These are phyloP conservation scores for Pituophis catenifer DNA, from an alignment of 2,113 vertebrate genomes.

Conservation along the genomic window DNA sequence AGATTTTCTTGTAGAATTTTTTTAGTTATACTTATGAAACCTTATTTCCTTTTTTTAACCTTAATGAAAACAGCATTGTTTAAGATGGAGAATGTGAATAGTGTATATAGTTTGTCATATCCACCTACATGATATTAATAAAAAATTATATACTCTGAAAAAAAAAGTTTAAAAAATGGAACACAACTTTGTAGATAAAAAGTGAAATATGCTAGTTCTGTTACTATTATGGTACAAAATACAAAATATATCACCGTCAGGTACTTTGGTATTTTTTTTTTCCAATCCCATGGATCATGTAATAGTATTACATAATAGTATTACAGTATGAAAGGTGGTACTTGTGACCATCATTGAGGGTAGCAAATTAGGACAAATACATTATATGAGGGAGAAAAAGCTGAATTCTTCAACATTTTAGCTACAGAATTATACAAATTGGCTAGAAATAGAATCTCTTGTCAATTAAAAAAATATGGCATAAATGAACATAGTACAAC, in stretches of 20 bases:
- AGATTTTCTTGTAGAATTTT: not conserved
- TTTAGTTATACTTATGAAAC: not conserved
- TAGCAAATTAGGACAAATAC: not conserved
- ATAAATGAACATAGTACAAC: constrained; percentile 24
- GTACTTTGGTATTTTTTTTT: not conserved
- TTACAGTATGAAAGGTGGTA: not conserved
- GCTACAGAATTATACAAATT: constrained; percentile 35
- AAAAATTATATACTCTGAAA: not conserved
- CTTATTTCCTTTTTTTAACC: not conserved
- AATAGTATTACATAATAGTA: not conserved
- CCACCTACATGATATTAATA: not conserved
- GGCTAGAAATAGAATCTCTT: constrained; percentile 30
- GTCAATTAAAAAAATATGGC: constrained; percentile 14
- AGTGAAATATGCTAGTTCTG: not conserved
- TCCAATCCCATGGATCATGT: not conserved
- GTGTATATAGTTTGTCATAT: not conserved
- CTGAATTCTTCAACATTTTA: constrained; percentile 9
- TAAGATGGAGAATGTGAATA: not conserved
- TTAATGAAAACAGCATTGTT: not conserved
- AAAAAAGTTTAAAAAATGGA: not conserved
- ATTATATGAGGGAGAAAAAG: not conserved
- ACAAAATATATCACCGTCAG: not conserved
- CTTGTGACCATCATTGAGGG: not conserved
- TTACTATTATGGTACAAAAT: not conserved
- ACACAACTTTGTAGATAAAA: not conserved